Evolutionary conservation across 2,888 invertebrate genomes (phyloP).

Genomic region (Polylopha cassiicola): DNA sequence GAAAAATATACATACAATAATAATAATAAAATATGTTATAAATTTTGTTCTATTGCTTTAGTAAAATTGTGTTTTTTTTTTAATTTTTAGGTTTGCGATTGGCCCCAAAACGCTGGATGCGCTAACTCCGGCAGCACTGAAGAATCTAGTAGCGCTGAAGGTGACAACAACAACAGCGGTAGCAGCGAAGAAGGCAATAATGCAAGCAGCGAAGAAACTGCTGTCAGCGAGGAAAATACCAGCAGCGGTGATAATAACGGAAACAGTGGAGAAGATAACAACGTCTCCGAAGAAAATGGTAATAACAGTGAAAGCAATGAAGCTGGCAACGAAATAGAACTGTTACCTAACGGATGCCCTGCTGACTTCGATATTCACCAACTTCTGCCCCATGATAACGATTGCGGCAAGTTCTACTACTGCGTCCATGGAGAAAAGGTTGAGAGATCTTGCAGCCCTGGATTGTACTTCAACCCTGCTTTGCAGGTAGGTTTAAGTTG

Average conservation of each 20-base stretch:
- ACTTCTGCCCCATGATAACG: slow-evolving; percentile 42
- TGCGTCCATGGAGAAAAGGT: slow-evolving; percentile 39
- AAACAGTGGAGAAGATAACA: neutral
- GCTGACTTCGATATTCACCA: slow-evolving; percentile 36
- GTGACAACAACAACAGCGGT: too few relatives aligned
- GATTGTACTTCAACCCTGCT: slow-evolving; percentile 38
- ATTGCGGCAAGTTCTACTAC: slow-evolving; percentile 44
- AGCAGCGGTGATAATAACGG: too few relatives aligned
- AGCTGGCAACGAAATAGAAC: slow-evolving; percentile 13
- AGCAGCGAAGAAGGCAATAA: too few relatives aligned
- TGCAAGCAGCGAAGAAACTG: too few relatives aligned
- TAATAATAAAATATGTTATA: too few relatives aligned
- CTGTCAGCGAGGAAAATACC: too few relatives aligned
- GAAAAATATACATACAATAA: too few relatives aligned
- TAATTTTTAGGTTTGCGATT: slow-evolving; percentile 21
- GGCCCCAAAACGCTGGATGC: slow-evolving; percentile 19
- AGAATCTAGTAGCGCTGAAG: too few relatives aligned
- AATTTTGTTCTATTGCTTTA: too few relatives aligned
- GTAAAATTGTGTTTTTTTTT: too few relatives aligned
- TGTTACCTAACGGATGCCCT: slow-evolving; percentile 46
- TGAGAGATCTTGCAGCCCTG: slow-evolving; percentile 33
- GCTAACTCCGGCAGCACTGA: neutral
- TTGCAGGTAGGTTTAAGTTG: slow-evolving; percentile 35
- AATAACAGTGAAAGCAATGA: neutral
- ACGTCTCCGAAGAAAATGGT: too few relatives aligned